Percentiles rank a stretch among this genome's conserved stretches.
These are phyloP conservation scores for Archilochus colubris DNA, from an alignment of 2,113 vertebrate species.

Conservation along the genomic window DNA sequence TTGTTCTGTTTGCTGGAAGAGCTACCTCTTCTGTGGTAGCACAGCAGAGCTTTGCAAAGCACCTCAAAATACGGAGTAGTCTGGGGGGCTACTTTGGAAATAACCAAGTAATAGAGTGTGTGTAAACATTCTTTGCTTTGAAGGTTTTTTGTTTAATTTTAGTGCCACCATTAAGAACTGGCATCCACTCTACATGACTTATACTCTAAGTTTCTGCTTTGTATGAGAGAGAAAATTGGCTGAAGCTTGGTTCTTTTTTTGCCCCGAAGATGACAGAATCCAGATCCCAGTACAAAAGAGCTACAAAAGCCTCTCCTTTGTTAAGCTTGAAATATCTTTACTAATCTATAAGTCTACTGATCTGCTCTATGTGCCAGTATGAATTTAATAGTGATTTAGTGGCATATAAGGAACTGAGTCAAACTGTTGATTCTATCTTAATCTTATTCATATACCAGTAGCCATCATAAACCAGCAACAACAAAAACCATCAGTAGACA, in stretches of 20 bases:
- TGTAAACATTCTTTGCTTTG: not conserved
- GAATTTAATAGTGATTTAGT: not conserved
- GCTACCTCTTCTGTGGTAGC: not conserved
- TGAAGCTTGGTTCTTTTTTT: too few species aligned
- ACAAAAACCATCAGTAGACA: not conserved
- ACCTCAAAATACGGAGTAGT: not conserved
- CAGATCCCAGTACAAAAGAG: not conserved
- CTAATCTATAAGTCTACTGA: not conserved
- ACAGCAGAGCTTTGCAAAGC: not conserved
- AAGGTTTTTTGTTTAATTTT: not conserved
- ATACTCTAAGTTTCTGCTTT: not conserved
- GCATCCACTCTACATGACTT: not conserved
- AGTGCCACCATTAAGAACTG: not conserved
- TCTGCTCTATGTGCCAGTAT: not conserved
- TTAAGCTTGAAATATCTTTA: conserved; percentile 2
- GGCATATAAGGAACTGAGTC: too few species aligned
- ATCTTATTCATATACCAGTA: not conserved
- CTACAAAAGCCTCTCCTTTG: not conserved
- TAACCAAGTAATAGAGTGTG: not conserved
- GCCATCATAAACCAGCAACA: not conserved
- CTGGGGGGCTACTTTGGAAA: conserved; percentile 27
- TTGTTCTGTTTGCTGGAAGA: not conserved
- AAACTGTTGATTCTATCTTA: not conserved
- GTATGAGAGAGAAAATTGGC: not conserved
- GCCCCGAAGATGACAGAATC: not conserved